These are phyloP conservation scores for Caenorhabditis virilis DNA, from an alignment of 2,888 invertebrate species.

Conservation along the genomic window DNA sequence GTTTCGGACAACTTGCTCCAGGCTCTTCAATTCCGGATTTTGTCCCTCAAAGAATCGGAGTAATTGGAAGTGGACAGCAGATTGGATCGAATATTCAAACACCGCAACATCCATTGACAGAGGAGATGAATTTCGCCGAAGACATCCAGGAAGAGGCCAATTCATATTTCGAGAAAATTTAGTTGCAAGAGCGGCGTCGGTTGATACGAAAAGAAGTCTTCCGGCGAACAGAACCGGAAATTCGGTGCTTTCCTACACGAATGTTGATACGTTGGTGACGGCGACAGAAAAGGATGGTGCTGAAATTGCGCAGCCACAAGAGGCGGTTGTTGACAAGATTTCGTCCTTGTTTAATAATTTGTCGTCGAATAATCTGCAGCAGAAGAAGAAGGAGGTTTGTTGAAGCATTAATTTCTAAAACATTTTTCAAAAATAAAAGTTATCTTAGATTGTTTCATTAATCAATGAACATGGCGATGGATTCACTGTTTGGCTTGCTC, in stretches of 20 bases:
- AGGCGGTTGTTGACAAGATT: conserved; percentile 89
- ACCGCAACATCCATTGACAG: background rate
- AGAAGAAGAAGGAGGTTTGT: conserved; percentile 74
- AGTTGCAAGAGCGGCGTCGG: conserved; percentile 18
- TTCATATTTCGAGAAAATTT: conserved; percentile 94
- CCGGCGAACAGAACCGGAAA: conserved; percentile 33
- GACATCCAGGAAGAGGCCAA: conserved; percentile 99
- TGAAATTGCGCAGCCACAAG: conserved; percentile 80
- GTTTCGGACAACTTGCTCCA: conserved; percentile 36
- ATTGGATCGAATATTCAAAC: background rate
- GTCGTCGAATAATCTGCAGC: conserved; percentile 88
- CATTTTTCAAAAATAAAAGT: conserved; percentile 4
- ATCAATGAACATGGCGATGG: conserved; percentile 79
- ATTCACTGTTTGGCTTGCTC: conserved; percentile 92
- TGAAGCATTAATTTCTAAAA: too few relatives aligned
- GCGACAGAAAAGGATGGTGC: conserved; percentile 86
- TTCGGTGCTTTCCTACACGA: conserved; percentile 74
- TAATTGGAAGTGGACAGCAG: background rate
- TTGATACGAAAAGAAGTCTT: conserved; percentile 25
- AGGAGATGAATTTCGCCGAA: conserved; percentile 42
- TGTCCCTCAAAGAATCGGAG: conserved; percentile 4
- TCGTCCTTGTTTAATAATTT: conserved; percentile 99
- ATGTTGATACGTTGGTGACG: conserved; percentile 91
- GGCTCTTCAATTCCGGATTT: conserved; percentile 6
- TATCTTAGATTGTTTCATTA: conserved; percentile 80